Evolutionary conservation across 2,797 vertebrate species (phyloP).

Genomic region (Denticeps clupeoides): DNA sequence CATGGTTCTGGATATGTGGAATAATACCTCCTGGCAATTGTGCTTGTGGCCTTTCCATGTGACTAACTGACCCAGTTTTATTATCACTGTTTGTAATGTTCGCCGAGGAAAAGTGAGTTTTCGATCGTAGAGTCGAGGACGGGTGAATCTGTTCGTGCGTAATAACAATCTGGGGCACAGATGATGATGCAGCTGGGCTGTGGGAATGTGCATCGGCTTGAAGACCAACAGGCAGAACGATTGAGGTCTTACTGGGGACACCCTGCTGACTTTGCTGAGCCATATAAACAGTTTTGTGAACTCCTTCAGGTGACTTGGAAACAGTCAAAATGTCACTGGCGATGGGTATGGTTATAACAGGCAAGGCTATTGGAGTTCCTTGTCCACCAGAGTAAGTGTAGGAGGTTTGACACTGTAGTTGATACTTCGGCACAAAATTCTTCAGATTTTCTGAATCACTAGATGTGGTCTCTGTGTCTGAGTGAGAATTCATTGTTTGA

Average conservation of each 20-base stretch:
- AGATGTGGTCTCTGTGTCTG: slow-evolving; percentile 43
- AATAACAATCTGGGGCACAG: slow-evolving; percentile 86
- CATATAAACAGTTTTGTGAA: slow-evolving; percentile 55
- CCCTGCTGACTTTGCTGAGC: slow-evolving; percentile 51
- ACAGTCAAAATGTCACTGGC: slow-evolving; percentile 46
- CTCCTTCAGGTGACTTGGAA: slow-evolving; percentile 53
- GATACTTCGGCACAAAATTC: slow-evolving; percentile 85
- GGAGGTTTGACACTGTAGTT: slow-evolving; percentile 71
- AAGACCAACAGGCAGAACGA: slow-evolving; percentile 58
- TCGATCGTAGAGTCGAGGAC: slow-evolving; percentile 44
- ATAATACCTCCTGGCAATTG: slow-evolving; percentile 28
- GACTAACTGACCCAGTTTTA: slow-evolving; percentile 46
- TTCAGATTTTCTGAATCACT: slow-evolving; percentile 44
- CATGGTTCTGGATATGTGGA: slow-evolving; percentile 47
- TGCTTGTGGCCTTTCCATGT: slow-evolving; percentile 49
- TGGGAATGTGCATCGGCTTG: slow-evolving; percentile 59
- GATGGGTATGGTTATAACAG: slow-evolving; percentile 60
- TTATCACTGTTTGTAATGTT: slow-evolving; percentile 51
- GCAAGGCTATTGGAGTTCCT: slow-evolving; percentile 50
- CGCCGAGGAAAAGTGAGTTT: slow-evolving; percentile 43
- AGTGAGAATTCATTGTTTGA: slow-evolving; percentile 49
- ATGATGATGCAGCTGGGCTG: slow-evolving; percentile 52
- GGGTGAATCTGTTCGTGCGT: slow-evolving; percentile 77
- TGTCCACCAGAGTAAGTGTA: slow-evolving; percentile 57
- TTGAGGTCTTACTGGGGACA: slow-evolving; percentile 49